Conservation (phyloP, 2,113 vertebrate genomes). For the Sylvia atricapilla region DNA sequence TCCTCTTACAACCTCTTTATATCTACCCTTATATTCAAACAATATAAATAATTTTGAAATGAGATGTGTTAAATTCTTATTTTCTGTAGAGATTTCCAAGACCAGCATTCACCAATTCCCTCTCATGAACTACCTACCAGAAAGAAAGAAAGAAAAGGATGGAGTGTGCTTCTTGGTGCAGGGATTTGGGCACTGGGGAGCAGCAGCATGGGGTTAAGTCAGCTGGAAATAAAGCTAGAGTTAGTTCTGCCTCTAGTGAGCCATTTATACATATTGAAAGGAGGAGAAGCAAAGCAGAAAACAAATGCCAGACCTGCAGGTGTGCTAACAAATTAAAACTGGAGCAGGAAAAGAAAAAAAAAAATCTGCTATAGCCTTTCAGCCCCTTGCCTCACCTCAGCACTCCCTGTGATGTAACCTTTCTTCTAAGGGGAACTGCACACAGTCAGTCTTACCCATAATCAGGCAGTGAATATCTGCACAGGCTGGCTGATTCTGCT, state of each 20-base stretch:
- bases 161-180: not conserved
- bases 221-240: conserved; percentile 33
- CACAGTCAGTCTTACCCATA: fast-evolving
- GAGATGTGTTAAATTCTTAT: not conserved
- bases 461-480: not conserved
- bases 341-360: conserved; percentile 24
- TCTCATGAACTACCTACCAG: not conserved
- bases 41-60: not conserved
- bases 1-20: conserved; percentile 20
- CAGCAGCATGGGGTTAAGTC: not conserved
- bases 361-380: conserved; percentile 8
- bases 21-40: not conserved
- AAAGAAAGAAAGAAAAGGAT: not conserved
- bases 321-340: conserved; percentile 37
- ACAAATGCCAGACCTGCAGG: conserved; percentile 36
- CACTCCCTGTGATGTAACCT: not conserved
- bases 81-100: conserved; percentile 21
- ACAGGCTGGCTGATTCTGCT: not conserved
- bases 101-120: not conserved
- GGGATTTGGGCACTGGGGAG: not conserved
- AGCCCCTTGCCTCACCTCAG: conserved; percentile 5
- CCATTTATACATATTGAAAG: not conserved
- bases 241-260: conserved; percentile 5
- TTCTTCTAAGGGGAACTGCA: not conserved
- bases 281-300: conserved; percentile 10